Conservation (phyloP, 1,140 invertebrate genomes). For the Venustaconcha ellipsiformis region DNA sequence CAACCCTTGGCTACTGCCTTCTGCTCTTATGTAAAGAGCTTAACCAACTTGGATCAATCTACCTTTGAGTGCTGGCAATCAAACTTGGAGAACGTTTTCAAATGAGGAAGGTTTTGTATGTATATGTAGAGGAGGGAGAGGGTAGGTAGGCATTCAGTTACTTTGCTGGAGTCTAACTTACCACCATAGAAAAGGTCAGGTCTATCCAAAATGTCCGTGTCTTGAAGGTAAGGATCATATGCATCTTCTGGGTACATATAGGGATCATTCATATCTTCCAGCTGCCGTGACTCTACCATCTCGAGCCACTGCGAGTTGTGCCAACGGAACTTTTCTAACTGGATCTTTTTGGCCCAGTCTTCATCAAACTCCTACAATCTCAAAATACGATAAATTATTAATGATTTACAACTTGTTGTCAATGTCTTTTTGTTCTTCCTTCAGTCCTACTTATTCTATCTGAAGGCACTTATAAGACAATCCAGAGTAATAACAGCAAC, state of each 20-base stretch:
- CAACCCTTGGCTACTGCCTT: too few relatives aligned
- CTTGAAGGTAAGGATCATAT: conserved; percentile 63
- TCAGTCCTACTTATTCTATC: not conserved
- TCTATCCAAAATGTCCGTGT: conserved; percentile 65
- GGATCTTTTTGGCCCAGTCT: conserved; percentile 92
- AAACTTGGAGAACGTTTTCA: too few relatives aligned
- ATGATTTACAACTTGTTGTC: too few relatives aligned
- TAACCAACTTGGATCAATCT: too few relatives aligned
- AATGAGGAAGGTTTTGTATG: too few relatives aligned
- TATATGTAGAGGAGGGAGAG: too few relatives aligned
- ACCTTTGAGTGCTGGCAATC: too few relatives aligned
- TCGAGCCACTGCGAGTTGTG: conserved; percentile 98
- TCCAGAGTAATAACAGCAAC: too few relatives aligned
- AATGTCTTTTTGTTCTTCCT: not conserved
- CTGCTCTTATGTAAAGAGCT: too few relatives aligned
- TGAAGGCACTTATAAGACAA: not conserved
- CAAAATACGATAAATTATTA: conserved; percentile 3
- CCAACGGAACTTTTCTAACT: conserved; percentile 93
- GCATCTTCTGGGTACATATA: conserved; percentile 65
- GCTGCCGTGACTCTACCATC: conserved; percentile 80
- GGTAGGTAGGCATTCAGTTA: not conserved
- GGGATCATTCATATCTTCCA: conserved; percentile 59
- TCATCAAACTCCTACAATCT: conserved; percentile 81
- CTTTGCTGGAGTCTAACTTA: conserved; percentile 20
- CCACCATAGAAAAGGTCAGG: conserved; percentile 66